These are phyloP conservation scores for Trichacis sp. DNA, from an alignment of 2,888 invertebrate species.

Conservation along the genomic window DNA sequence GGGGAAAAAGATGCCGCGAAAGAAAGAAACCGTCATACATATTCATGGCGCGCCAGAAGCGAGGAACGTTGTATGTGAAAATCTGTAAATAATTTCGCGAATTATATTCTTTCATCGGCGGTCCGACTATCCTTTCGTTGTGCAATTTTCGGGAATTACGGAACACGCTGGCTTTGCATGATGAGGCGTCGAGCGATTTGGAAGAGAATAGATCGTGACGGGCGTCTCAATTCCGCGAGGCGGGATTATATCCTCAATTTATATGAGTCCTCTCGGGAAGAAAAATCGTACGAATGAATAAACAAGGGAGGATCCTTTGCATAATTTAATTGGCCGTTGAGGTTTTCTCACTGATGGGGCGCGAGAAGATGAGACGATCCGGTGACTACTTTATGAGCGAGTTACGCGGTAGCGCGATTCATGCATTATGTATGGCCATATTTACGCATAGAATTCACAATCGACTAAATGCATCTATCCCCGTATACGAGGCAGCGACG, in stretches of 20 bases:
- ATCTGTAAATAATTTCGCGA: conserved; percentile 35
- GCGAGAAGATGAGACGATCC: background rate
- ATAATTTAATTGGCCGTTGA: conserved; percentile 25
- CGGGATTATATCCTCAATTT: too few relatives aligned
- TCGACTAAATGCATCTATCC: conserved; percentile 32
- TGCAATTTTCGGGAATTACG: too few relatives aligned
- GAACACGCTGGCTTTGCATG: too few relatives aligned
- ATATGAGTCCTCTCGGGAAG: too few relatives aligned
- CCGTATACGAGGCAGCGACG: conserved; percentile 28
- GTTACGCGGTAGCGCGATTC: conserved; percentile 18
- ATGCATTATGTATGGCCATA: conserved; percentile 35
- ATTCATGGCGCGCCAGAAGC: conserved; percentile 38
- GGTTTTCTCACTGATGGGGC: conserved; percentile 7
- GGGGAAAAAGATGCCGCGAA: background rate
- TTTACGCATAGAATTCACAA: conserved; percentile 37
- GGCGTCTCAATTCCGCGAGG: too few relatives aligned
- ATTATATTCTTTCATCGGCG: too few relatives aligned
- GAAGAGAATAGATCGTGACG: too few relatives aligned
- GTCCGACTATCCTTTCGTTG: too few relatives aligned
- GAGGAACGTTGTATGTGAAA: conserved; percentile 28
- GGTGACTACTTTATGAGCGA: conserved; percentile 28
- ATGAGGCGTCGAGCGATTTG: too few relatives aligned
- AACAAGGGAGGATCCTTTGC: too few relatives aligned
- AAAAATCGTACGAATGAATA: too few relatives aligned
- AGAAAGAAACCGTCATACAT: conserved; percentile 30